Base-by-base conservation (phyloP, 2,113 vertebrate species). In the Syngnathoides biaculeatus region DNA sequence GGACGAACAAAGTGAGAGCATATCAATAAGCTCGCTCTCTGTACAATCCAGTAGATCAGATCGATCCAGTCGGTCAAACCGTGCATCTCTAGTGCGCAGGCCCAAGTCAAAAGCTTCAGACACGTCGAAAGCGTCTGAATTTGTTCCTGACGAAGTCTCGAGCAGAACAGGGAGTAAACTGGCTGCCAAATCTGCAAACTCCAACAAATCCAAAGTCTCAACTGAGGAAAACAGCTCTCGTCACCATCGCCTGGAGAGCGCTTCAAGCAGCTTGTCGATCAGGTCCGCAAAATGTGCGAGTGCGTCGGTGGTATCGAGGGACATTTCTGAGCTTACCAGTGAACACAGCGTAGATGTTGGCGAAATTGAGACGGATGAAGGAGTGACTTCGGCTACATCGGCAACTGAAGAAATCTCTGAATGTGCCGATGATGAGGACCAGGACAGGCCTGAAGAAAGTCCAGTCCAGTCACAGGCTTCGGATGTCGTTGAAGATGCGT, bases 11-110 rank as follows among this genome's bases (percentile, higher is more conserved):
- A 22, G 1, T 68, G 67, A 81, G 40, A 71, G 9, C 40, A 72
- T 64, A 65, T 72, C 84, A 60, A 30, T 67, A 22, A 86, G 81
- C 67, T 77, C 77, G 13, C 76, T 83, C 73, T 83, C 78, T 30
- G 20, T 72, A 8, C 15, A 59, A 64, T 85, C 85, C 9, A 68
- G 66, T 69, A 20, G 68, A 55, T 88, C 83, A 73, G 42, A 68
- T 61, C 86, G 43, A 87, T 65, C 70, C 48, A 42, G 79, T 77
- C 30, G 75, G 1, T 67, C 82, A 66, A 79, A 83, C 67, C 77
- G 82, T 24, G 75, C 67, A 27, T 19, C 47, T 20, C 86, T 87
- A 17, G 71, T 60, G 65, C 35, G 50, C 2, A 67, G 75, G 45
- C 45, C 77, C 1, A 82, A 58, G 63, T 84, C 84, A 39, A 68